Evolutionary conservation across 1,140 invertebrate species (phyloP).

Genomic region (Lerema accius): DNA sequence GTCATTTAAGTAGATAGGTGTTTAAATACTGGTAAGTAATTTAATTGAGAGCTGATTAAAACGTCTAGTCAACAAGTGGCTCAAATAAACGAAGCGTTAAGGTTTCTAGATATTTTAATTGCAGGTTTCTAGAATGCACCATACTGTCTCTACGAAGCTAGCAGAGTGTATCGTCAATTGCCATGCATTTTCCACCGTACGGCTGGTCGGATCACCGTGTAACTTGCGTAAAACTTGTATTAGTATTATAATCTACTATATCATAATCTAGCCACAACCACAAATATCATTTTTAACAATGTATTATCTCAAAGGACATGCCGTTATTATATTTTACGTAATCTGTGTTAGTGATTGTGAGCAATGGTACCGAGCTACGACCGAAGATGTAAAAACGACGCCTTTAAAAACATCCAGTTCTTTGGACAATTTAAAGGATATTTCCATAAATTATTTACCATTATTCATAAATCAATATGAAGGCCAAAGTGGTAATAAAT

Average conservation of each 20-base stretch:
- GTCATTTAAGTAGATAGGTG: too few species aligned
- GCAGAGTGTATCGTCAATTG: slow-evolving; percentile 40
- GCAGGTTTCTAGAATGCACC: slow-evolving; percentile 44
- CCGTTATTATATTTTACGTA: not conserved
- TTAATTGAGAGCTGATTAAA: not conserved
- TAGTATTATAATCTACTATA: too few species aligned
- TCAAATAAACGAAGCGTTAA: slow-evolving; percentile 57
- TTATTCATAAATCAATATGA: not conserved
- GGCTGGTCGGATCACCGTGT: slow-evolving; percentile 7
- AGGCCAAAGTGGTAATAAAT: not conserved
- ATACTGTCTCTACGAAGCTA: slow-evolving; percentile 45
- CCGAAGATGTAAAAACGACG: too few species aligned
- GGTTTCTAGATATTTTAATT: slow-evolving; percentile 69
- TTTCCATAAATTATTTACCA: slow-evolving; percentile 5
- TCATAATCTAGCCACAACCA: too few species aligned
- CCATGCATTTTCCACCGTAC: slow-evolving; percentile 36
- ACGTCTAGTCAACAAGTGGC: slow-evolving; percentile 44
- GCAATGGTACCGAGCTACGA: slow-evolving; percentile 11
- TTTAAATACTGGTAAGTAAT: too few species aligned
- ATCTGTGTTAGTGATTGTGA: not conserved
- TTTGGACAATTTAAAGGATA: too few species aligned
- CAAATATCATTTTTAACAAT: not conserved
- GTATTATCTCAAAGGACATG: not conserved
- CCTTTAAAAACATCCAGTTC: too few species aligned
- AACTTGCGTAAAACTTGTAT: too few species aligned